These are phyloP conservation scores for Epinephelus moara DNA, from an alignment of 2,113 vertebrate genomes.

Conservation along the genomic window DNA sequence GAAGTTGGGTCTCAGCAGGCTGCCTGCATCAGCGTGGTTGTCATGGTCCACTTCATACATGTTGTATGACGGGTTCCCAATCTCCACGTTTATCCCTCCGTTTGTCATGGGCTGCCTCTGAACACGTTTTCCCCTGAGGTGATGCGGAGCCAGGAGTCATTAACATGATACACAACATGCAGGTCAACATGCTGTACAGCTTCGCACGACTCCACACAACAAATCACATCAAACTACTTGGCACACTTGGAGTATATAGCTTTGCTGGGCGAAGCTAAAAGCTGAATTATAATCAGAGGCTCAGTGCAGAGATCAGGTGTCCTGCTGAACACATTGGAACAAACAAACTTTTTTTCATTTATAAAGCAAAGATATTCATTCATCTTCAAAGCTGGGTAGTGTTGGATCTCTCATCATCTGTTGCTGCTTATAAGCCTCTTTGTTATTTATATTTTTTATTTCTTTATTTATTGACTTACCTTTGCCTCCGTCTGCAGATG, in stretches of 20 bases:
- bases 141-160: conserved; percentile 22
- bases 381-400: conserved; percentile 27
- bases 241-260: neutral
- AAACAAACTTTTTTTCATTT: conserved; percentile 10
- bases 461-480: conserved; percentile 84
- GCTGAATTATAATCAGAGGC: conserved; percentile 36
- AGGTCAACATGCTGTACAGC: conserved; percentile 24
- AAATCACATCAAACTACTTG: conserved; percentile 4
- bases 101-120: conserved; percentile 98
- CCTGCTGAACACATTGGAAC: conserved; percentile 8
- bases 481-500: conserved; percentile 94
- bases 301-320: conserved; percentile 4
- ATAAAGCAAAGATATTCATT: conserved; percentile 21
- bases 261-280: conserved; percentile 4
- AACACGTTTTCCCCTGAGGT: conserved; percentile 92
- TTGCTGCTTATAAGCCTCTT: conserved; percentile 26
- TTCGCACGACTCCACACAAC: conserved; percentile 12
- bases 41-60: conserved; percentile 99
- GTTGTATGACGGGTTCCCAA: conserved; percentile 98
- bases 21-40: conserved; percentile 91
- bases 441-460: neutral
- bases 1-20: conserved; percentile 93
- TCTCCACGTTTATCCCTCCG: conserved; percentile 97
- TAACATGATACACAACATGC: conserved; percentile 40
- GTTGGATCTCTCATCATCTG: conserved; percentile 30